Conservation (phyloP, 1,140 invertebrate genomes). For the Polypedilum vanderplanki region DNA sequence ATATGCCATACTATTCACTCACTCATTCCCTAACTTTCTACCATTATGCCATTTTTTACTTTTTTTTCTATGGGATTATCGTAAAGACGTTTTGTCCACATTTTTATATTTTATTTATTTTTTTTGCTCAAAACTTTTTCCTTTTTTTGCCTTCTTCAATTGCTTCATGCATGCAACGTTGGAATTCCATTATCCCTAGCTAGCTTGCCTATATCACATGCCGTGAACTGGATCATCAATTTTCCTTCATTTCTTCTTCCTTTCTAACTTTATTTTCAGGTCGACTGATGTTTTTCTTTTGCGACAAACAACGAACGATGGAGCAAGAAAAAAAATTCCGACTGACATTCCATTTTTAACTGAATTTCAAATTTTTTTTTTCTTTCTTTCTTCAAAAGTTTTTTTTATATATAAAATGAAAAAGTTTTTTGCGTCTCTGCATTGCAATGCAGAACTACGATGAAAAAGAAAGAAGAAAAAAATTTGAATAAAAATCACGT, state of each 20-base stretch:
- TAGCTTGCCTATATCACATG: not conserved
- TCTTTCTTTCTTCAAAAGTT: not conserved
- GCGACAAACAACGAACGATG: not conserved
- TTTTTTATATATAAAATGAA: not conserved
- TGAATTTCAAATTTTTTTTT: not conserved
- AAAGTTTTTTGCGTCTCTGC: not conserved
- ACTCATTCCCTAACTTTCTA: too few relatives aligned
- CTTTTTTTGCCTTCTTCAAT: not conserved
- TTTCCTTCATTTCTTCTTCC: not conserved
- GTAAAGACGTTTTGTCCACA: constrained; percentile 16
- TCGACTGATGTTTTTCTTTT: not conserved
- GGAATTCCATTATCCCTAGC: not conserved
- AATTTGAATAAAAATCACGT: constrained; percentile 28
- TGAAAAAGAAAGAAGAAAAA: not conserved
- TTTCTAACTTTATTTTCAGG: constrained; percentile 8
- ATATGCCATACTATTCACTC: not conserved
- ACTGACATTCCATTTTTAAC: not conserved
- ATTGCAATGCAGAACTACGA: not conserved
- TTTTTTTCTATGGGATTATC: constrained; percentile 7
- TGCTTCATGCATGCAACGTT: not conserved
- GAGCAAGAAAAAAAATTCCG: not conserved
- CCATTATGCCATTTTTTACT: not conserved
- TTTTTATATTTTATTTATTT: constrained; percentile 13
- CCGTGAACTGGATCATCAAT: constrained; percentile 16
- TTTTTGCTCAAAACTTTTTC: not conserved